Base-by-base conservation (phyloP, 2,113 vertebrate species). In the Xenopus borealis region DNA sequence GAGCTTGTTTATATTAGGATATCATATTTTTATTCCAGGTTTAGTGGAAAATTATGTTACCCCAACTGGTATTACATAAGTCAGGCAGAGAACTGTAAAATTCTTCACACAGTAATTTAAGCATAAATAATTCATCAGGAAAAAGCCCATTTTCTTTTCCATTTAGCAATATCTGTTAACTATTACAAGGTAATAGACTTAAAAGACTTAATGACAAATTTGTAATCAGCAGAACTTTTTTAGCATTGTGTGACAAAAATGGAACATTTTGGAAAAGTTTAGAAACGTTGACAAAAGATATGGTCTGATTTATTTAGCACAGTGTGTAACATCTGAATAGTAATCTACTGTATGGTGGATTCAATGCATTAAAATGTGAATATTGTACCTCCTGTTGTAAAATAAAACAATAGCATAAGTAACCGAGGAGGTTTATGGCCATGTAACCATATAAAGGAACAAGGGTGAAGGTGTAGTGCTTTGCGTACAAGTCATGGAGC, bases 111-210 rank as follows among this genome's bases (percentile, higher is more conserved):
- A 44, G 9, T 40, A 66, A 77, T 20, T 23, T 71, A 52, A 73
- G 19, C 7, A 67, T 73, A 78, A 78, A 69, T 62, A 72, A 78
- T 57, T 52, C 71, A 73, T 18, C 33, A 45, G 40, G 52, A 62
- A 78, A 57, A 69, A 47, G 52, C 66, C 52, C 57, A 50, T 69
- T 72, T 72, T 78, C 53, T 73, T 12, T 50, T 73, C 59, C 47
- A 79, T 78, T 67, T 78, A 69, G n/a, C 30, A 19, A 12, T 18
- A 0, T 1, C 61, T 0, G 50, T 79, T 79, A 79, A 71, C 73
- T 73, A 27, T 70, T 72, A 63, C 8, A 7, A 65, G 40, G 16
- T 71, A 69, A 69, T 23, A 76, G 20, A 73, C 79, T 47, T n/a
- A 72, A 12, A n/a, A n/a, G n/a, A n/a, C n/a, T n/a, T 53, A 58